Conservation (phyloP, 30 jellyfish, hydroid and myxozoan species). For the Chironex yamaguchii region DNA sequence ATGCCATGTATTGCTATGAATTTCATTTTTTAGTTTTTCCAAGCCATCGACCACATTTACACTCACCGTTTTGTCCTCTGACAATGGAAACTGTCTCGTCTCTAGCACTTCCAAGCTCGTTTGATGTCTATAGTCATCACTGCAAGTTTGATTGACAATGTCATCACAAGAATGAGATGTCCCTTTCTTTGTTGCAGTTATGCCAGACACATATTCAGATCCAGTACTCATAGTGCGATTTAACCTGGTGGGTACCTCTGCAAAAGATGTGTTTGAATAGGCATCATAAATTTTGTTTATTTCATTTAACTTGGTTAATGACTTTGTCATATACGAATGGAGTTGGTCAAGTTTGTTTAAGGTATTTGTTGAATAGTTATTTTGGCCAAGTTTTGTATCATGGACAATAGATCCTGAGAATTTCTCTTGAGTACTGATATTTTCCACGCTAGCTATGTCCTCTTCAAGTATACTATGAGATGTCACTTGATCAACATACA, state of each 20-base stretch:
- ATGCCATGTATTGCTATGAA: not conserved
- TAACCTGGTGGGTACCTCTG: not conserved
- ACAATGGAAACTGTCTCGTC: not conserved
- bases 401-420: no score
- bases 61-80: not conserved
- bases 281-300: not conserved
- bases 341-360: slow-evolving; percentile 31
- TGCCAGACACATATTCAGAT: not conserved
- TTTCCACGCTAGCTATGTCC: no score
- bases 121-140: not conserved
- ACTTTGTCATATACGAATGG: slow-evolving; percentile 42
- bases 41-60: not conserved
- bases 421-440: no score
- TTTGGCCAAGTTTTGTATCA: no score
- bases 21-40: not conserved
- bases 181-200: no score
- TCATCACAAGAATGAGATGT: not conserved
- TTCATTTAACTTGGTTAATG: slow-evolving; percentile 46
- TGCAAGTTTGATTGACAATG: no score
- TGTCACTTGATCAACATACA: no score
- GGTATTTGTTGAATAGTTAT: no score
- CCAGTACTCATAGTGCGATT: no score
- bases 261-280: not conserved
- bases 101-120: not conserved
- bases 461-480: no score